Evolutionary conservation across 2,113 vertebrate genomes (phyloP), one percentile per base, ranked within the genome.

Genomic region (Salminus brasiliensis): DNA sequence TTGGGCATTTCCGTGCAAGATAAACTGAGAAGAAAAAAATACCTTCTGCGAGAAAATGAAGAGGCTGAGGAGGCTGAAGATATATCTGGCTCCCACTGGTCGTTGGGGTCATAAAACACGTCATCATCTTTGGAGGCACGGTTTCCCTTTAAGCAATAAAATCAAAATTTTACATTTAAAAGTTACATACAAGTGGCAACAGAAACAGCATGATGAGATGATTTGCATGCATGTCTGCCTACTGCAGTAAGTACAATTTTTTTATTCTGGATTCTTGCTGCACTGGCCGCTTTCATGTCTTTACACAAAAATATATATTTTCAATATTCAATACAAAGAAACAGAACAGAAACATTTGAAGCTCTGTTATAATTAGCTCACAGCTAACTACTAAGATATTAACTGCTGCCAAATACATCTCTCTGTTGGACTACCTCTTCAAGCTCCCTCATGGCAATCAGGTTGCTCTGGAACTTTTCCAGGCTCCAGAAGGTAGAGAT

Each of bases 21-120:
- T n/a, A n/a, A 6, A 49, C 12, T 5, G 55, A 6, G 65, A 55
- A 39, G 41, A 52, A 39, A 87, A 60, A 85, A 39, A 39, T 93
- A 98, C 98, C 96, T 96, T 88, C 96, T 93, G 78, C 92, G 94
- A 80, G 97, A 98, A 83, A 98, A 90, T 6, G 90, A 93, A 23
- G 94, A 92, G 78, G 89, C 43, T 0, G 90, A 57, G 0, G 94
- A 92, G 32, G 89, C 89, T 60, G 87, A 89, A 32, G 93, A 94
- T 86, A 98, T 85, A 89, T 99, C 97, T 79, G 95, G 95, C 72
- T 99, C 97, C 98, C 98, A 99, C 74, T 97, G 96, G 90, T 98
- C 97, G 86, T 91, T 92, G 41, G 96, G 96, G 84, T 95, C 93
- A 83, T 96, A 97, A 93, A 98, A 97, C 76, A 97, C 86, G 72